phyloP scores from a whole-genome alignment of 2,797 vertebrate species.

The Phoeniculus purpureus region DNA sequence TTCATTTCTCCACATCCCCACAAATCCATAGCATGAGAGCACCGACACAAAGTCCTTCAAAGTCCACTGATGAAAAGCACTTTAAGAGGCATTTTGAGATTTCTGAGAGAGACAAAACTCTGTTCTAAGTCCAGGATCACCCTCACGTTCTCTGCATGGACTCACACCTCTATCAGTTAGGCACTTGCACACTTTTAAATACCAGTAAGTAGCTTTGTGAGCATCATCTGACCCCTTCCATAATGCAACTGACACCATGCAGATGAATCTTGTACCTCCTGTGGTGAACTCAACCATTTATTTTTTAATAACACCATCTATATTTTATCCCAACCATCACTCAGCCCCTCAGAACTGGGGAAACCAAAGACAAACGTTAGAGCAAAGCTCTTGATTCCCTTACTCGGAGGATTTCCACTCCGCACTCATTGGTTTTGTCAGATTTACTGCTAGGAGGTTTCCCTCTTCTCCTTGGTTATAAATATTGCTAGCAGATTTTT shows the following conservation, averaged over 20 bases:
- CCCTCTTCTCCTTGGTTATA: slow-evolving; percentile 49
- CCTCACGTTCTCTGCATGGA: accelerated
- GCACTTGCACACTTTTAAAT: neutral
- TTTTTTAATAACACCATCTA: neutral
- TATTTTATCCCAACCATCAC: slow-evolving; percentile 37
- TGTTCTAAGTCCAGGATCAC: neutral
- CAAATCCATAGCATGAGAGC: neutral
- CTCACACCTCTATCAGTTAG: accelerated
- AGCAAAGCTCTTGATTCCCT: slow-evolving; percentile 24
- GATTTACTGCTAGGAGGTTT: slow-evolving; percentile 13
- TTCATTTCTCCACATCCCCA: neutral
- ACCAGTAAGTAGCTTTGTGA: neutral
- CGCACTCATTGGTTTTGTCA: slow-evolving; percentile 54
- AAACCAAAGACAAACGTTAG: slow-evolving; percentile 30
- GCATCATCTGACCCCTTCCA: neutral
- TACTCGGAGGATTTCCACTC: slow-evolving; percentile 15
- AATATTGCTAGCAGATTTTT: slow-evolving; percentile 68
- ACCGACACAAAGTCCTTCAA: neutral
- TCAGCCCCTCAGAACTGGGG: neutral
- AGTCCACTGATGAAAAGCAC: neutral
- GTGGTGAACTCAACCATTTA: neutral
- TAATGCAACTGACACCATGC: neutral
- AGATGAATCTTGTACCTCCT: neutral
- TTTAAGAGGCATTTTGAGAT: neutral
- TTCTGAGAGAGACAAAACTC: neutral